Percentiles rank a stretch among this genome's conserved stretches.
Conservation (phyloP, 2,888 invertebrate species). For the Sepiola atlantica region DNA sequence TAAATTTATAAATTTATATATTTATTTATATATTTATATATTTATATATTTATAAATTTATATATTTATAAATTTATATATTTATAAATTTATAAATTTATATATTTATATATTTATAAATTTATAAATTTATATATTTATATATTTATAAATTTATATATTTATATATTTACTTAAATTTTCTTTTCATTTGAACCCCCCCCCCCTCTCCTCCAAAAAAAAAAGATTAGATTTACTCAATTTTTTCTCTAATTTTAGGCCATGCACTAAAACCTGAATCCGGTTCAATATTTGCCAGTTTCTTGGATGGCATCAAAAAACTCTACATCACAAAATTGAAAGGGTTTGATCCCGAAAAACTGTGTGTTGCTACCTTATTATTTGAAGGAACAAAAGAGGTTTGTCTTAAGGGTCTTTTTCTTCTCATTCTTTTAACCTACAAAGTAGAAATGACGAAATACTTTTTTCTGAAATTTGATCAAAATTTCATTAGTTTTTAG, state of each 20-base stretch:
- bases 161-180: too few relatives aligned
- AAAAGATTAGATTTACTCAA: not conserved
- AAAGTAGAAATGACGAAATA: not conserved
- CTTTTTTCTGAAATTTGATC: not conserved
- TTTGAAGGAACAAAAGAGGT: constrained; percentile 84
- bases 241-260: constrained; percentile 64
- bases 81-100: too few relatives aligned
- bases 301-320: constrained; percentile 88
- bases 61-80: too few relatives aligned
- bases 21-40: too few relatives aligned
- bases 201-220: not conserved
- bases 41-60: too few relatives aligned
- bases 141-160: too few relatives aligned
- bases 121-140: too few relatives aligned
- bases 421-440: constrained; percentile 24
- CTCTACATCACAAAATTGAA: constrained; percentile 91
- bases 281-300: constrained; percentile 79
- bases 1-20: too few relatives aligned
- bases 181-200: not conserved
- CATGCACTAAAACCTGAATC: constrained; percentile 76
- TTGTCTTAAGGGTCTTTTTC: not conserved
- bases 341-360: constrained; percentile 85
- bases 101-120: too few relatives aligned
- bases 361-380: constrained; percentile 93
- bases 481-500: not conserved